phyloP scores from a whole-genome alignment of 1,140 invertebrate genomes.

The Aphaenogaster floridana region DNA sequence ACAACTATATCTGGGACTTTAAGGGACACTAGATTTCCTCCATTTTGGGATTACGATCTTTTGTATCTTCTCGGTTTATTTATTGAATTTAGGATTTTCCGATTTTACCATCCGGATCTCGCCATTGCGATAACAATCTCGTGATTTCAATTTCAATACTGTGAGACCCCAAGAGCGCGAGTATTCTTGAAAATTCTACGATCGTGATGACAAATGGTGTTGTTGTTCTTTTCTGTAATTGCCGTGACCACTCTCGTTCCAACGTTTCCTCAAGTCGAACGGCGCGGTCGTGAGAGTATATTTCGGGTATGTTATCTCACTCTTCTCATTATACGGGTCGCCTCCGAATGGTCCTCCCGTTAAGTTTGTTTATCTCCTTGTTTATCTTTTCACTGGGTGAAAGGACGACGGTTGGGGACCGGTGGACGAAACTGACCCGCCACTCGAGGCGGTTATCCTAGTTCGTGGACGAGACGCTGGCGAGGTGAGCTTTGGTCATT shows the following conservation, averaged over 20 bases:
- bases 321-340: background rate
- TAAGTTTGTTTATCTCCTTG: conserved; percentile 38
- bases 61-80: background rate
- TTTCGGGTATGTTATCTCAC: conserved; percentile 2
- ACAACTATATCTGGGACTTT: no score
- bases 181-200: background rate
- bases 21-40: background rate
- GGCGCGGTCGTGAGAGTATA: background rate
- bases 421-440: conserved; percentile 68
- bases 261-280: background rate
- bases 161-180: background rate
- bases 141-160: background rate
- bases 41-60: background rate
- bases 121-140: background rate
- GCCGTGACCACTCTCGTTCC: background rate
- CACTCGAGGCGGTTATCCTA: conserved; percentile 64
- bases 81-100: background rate
- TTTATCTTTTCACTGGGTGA: background rate
- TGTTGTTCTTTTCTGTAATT: background rate
- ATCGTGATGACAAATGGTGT: background rate
- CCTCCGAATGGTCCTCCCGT: background rate
- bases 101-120: background rate
- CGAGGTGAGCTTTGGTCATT: conserved; percentile 81
- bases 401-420: conserved; percentile 24
- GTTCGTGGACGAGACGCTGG: conserved; percentile 65